Percentiles rank a stretch among this genome's conserved stretches.
Evolutionary conservation across 2,113 vertebrate species (phyloP).

Genomic region (Cyprinodon variegatus): DNA sequence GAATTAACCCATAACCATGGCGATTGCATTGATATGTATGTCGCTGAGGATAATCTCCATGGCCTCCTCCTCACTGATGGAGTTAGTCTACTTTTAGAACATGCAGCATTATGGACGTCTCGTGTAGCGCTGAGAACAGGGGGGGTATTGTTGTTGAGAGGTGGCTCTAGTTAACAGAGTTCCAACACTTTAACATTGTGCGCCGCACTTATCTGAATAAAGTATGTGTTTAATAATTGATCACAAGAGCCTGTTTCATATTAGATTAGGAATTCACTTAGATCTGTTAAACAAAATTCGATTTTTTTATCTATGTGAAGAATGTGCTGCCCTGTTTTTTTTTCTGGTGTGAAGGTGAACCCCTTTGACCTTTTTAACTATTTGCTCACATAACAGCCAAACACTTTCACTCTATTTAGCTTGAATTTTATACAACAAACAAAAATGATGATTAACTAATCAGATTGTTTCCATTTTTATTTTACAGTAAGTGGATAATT

Average conservation of each 20-base stretch:
- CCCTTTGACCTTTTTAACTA: too few species aligned
- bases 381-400: too few species aligned
- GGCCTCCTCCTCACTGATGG: neutral
- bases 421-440: too few species aligned
- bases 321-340: too few species aligned
- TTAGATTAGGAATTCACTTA: slow-evolving; percentile 25
- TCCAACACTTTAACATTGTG: neutral
- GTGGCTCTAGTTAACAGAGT: slow-evolving; percentile 16
- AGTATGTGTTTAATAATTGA: neutral
- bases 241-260: slow-evolving; percentile 4
- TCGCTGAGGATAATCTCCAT: neutral
- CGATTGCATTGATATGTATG: slow-evolving; percentile 3
- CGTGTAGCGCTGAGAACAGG: neutral
- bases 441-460: too few species aligned
- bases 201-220: neutral
- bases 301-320: too few species aligned
- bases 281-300: neutral
- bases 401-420: too few species aligned
- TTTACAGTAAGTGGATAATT: neutral
- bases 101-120: neutral
- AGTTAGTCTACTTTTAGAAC: neutral
- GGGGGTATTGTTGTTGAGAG: slow-evolving; percentile 2
- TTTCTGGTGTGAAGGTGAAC: too few species aligned
- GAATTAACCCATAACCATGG: neutral
- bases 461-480: too few species aligned